These are phyloP conservation scores for Coelopa frigida DNA, from an alignment of 1,140 invertebrate species.

Conservation along the genomic window DNA sequence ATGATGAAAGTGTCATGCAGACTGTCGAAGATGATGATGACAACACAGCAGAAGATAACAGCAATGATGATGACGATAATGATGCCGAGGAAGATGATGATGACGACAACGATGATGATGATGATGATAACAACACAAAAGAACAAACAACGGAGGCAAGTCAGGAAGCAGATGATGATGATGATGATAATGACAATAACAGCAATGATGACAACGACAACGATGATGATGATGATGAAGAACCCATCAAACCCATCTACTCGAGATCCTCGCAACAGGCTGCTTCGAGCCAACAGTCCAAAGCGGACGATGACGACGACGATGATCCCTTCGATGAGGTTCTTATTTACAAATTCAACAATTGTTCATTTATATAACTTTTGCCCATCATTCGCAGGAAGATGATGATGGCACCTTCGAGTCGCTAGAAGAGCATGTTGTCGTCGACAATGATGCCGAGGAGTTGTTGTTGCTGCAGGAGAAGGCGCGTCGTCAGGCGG, in stretches of 20 bases:
- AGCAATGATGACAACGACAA: slow-evolving; percentile 21
- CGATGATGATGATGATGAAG: slow-evolving; percentile 23
- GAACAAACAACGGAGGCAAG: no score
- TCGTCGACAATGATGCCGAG: slow-evolving; percentile 42
- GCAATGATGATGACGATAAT: slow-evolving; percentile 27
- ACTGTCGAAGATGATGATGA: slow-evolving; percentile 17
- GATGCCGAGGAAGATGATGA: slow-evolving; percentile 20
- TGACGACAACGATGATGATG: slow-evolving; percentile 20
- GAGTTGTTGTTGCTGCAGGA: slow-evolving; percentile 23
- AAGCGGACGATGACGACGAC: slow-evolving; percentile 24
- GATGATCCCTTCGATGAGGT: slow-evolving; percentile 25
- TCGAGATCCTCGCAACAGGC: slow-evolving; percentile 11
- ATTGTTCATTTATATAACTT: no score
- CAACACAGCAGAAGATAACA: slow-evolving; percentile 26
- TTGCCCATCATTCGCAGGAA: slow-evolving; percentile 15
- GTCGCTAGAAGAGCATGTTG: slow-evolving; percentile 39
- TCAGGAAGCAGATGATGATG: slow-evolving; percentile 33
- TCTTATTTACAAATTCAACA: no score
- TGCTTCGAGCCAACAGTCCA: slow-evolving; percentile 14
- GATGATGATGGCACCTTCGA: slow-evolving; percentile 34
- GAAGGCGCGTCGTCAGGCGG: slow-evolving; percentile 24
- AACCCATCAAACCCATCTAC: slow-evolving; percentile 7
- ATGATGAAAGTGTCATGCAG: neutral
- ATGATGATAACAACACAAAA: slow-evolving; percentile 11
- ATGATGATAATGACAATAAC: slow-evolving; percentile 32